Base-by-base conservation (phyloP, 2,797 vertebrate genomes). In the Syncerus caffer region DNA sequence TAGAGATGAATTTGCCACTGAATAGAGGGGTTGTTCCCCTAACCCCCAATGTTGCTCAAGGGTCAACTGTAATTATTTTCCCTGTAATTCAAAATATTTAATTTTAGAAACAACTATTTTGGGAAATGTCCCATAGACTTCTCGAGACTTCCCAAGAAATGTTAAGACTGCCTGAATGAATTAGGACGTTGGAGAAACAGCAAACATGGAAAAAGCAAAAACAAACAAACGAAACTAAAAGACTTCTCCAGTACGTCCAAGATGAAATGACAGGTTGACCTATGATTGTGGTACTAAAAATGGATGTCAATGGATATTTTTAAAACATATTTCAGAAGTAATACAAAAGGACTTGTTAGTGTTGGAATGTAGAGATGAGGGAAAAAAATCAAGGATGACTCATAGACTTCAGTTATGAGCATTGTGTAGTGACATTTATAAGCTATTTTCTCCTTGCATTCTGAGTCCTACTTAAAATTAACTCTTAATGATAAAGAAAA, bases 81-180 rank as follows among this genome's bases (percentile, higher is more conserved):
- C 3, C 5, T 85, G 1, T 62, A 87, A 84, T 74, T 89, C 23
- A 76, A 89, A 91, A 38, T 60, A 85, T 45, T 90, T 93, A 92
- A 50, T 64, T 87, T 96, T 95, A 93, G n/a, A 76, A 90, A 11
- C 1, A 92, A 11, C 23, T 88, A 50, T 51, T 97, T 34, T 92
- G 15, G 12, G 31, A 89, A 93, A 71, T 12, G 16, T 15, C 13
- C 62, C 10, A 53, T 11, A 38, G 14, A 15, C 2, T 31, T 57
- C 38, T 67, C 7, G 1, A 89, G 38, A 51, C 42, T 53, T 17
- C 2, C 47, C 15, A 29, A 55, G 1, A 60, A 62, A 78, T 92
- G 25, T 80, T 86, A 79, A 79, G 47, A 31, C 3, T 50, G 27
- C 14, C 13, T 21, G 4, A 27, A 67, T 50, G 6, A 17, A 45